Evolutionary conservation across 1,140 invertebrate species (phyloP), one percentile per base, ranked within the genome.

Genomic region (Heterodera carotae): DNA sequence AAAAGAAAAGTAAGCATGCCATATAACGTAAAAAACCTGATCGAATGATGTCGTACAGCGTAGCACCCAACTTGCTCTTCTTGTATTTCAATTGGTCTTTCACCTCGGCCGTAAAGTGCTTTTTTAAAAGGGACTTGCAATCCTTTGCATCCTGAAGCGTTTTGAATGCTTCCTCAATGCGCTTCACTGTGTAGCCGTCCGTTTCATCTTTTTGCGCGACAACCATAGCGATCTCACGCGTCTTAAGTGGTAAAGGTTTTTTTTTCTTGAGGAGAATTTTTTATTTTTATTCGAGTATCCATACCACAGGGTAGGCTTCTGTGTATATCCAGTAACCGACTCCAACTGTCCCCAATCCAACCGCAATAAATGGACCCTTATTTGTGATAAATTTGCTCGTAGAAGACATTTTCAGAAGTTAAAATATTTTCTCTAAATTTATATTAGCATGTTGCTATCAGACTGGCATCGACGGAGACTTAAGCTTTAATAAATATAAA

Each of bases 91-190:
- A 68, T 80, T 92, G 91, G 85, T 97, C 94, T 88, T 96, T 95
- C 27, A 96, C 89, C 86, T 95, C 93, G 89, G 92, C 92, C 84
- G 93, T 93, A 70, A 97, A 91, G 89, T 94, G 93, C 89, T 97
- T 97, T 91, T 96, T 97, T 90, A 97, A 90, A 86, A 97, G 90
- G 66, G 94, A 96, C 89, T 96, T 95, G 89, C 94, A 95, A 15
- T 85, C 83, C 5, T 66, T 27, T 60, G 43, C 66, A 25, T 77
- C 72, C 39, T 85, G 77, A 31, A 85, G 69, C 27, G 74, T 85
- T 89, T 95, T 93, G 62, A 80, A 86, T 74, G 93, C 94, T 78
- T 90, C 92, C 81, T 91, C 90, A 84, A 97, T 90, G 90, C 95
- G 96, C 91, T 92, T 91, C 90, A 92, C 72, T 33, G 76, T 84